Evolutionary conservation across 2,797 vertebrate genomes (phyloP).

Genomic region (Pseudochirops cupreus): DNA sequence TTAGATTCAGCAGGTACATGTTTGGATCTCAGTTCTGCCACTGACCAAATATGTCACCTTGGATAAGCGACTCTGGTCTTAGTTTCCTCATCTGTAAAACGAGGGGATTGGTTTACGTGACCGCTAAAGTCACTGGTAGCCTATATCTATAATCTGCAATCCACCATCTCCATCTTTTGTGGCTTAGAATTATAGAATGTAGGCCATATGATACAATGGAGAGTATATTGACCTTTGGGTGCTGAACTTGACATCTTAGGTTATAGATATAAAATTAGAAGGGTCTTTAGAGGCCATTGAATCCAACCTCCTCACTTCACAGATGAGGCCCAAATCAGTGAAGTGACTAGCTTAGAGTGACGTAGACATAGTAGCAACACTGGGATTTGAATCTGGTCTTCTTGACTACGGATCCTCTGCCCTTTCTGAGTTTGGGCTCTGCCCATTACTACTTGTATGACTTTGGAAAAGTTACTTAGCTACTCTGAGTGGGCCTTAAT

Average conservation of each 20-base stretch:
- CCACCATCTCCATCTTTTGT: background rate
- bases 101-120: background rate
- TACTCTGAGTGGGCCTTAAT: background rate
- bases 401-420: background rate
- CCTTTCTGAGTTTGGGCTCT: background rate
- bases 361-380: background rate
- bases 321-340: background rate
- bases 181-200: background rate
- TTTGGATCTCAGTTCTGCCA: background rate
- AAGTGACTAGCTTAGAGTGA: background rate
- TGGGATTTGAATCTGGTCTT: background rate
- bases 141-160: background rate
- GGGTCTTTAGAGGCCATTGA: background rate
- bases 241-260: background rate
- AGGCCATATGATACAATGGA: background rate
- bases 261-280: background rate
- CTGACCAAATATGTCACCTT: background rate
- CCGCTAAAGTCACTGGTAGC: background rate
- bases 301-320: background rate
- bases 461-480: background rate
- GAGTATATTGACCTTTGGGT: background rate
- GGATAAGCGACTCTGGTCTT: background rate
- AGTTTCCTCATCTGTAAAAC: background rate
- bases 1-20: background rate
- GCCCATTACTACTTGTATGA: background rate